These are phyloP conservation scores for Nothoprocta pentlandii DNA, from an alignment of 2,113 vertebrate species.

Conservation along the genomic window DNA sequence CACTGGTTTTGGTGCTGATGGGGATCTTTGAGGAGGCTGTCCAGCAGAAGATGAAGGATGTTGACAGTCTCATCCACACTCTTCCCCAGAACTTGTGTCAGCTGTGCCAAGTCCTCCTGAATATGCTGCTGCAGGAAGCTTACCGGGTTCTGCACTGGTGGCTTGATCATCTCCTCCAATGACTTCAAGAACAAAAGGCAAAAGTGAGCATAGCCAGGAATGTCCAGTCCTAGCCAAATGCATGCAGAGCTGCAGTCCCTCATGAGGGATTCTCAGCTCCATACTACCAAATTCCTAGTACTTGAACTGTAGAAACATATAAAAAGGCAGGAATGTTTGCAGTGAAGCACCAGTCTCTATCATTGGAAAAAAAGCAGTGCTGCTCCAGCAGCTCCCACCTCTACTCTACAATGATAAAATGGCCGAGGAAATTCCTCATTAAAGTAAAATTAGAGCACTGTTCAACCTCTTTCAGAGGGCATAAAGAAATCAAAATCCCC, in stretches of 20 bases:
- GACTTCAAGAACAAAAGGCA: conserved; percentile 50
- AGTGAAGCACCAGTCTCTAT: not conserved
- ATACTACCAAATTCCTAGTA: not conserved
- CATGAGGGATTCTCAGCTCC: not conserved
- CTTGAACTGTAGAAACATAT: not conserved
- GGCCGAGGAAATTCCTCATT: not conserved
- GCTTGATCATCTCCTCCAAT: conserved; percentile 83
- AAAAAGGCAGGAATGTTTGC: not conserved
- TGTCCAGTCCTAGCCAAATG: not conserved
- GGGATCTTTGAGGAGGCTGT: conserved; percentile 72
- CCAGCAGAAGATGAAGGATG: conserved; percentile 82
- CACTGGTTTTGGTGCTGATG: conserved; percentile 54
- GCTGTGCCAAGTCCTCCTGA: conserved; percentile 82
- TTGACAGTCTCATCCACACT: conserved; percentile 85
- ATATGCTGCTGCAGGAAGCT: conserved; percentile 85
- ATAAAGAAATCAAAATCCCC: not conserved
- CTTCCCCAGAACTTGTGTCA: conserved; percentile 84
- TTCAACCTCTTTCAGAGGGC: not conserved
- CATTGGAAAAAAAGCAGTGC: not conserved
- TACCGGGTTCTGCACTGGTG: conserved; percentile 58
- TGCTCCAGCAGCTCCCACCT: not conserved
- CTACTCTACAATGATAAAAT: not conserved
- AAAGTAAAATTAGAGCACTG: not conserved
- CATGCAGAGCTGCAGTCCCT: not conserved
- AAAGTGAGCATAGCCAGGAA: not conserved